Percentiles rank a stretch among this genome's conserved stretches.
phyloP scores from a whole-genome alignment of 1,140 invertebrate species.

The Drosophila parvula region DNA sequence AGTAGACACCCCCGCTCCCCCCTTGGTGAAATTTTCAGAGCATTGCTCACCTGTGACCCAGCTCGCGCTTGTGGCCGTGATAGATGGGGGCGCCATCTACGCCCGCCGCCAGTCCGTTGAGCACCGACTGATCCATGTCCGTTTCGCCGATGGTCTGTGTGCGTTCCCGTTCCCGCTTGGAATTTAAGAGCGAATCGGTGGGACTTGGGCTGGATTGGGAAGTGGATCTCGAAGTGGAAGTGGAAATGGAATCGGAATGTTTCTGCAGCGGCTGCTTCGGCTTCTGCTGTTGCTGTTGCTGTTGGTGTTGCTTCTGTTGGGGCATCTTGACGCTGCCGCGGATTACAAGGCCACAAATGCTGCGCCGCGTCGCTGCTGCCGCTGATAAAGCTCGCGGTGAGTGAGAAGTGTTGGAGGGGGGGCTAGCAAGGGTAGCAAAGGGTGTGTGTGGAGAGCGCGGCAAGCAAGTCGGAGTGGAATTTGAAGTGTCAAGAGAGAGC shows the following conservation, averaged over 20 bases:
- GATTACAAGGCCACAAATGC: slow-evolving; percentile 61
- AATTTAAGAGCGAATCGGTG: background rate
- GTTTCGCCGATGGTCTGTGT: slow-evolving; percentile 72
- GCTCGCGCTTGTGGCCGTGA: slow-evolving; percentile 74
- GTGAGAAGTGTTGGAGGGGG: background rate
- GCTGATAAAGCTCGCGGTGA: slow-evolving; percentile 38
- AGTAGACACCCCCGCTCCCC: no score
- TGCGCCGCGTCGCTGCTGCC: slow-evolving; percentile 57
- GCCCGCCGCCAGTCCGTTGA: slow-evolving; percentile 64
- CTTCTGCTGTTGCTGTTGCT: slow-evolving; percentile 7
- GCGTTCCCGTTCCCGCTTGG: slow-evolving; percentile 45
- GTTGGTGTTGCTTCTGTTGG: slow-evolving; percentile 41
- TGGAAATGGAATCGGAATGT: slow-evolving; percentile 33
- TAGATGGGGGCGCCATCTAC: slow-evolving; percentile 38
- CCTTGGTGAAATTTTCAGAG: background rate
- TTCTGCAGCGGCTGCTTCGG: slow-evolving; percentile 23
- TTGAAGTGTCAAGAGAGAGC: slow-evolving; percentile 7
- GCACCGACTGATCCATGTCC: slow-evolving; percentile 76
- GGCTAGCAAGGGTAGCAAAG: background rate
- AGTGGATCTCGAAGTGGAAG: background rate
- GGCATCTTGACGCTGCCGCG: slow-evolving; percentile 55
- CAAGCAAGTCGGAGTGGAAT: slow-evolving; percentile 9
- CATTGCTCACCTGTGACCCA: slow-evolving; percentile 75
- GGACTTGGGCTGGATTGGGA: background rate
- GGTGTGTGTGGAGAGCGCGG: no score